Percentiles rank a stretch among this genome's conserved stretches.
These are phyloP conservation scores for Prosapia bicincta DNA, from an alignment of 2,888 invertebrate genomes.

Conservation along the genomic window DNA sequence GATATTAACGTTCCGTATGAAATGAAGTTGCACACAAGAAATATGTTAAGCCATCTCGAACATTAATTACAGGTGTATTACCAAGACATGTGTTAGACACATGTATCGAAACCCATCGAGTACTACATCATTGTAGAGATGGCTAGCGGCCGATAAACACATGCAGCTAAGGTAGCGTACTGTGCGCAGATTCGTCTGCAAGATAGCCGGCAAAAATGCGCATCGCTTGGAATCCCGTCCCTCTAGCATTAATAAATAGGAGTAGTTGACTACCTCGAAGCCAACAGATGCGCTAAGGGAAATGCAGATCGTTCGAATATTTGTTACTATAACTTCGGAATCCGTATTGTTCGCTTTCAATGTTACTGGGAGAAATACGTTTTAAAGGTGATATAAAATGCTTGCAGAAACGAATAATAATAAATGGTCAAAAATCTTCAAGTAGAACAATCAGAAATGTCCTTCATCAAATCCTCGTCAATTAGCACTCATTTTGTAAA, in stretches of 20 bases:
- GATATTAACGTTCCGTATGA: neutral
- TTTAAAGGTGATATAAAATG: too few relatives aligned
- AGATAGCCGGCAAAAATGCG: neutral
- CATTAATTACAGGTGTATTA: neutral
- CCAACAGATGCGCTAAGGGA: too few relatives aligned
- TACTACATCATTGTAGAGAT: neutral
- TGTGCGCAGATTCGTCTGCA: neutral
- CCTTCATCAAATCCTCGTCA: too few relatives aligned
- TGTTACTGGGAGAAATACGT: too few relatives aligned
- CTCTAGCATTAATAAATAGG: neutral
- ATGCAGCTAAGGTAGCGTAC: neutral
- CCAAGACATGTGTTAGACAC: neutral
- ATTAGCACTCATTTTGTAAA: too few relatives aligned
- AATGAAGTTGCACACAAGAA: neutral
- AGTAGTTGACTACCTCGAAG: too few relatives aligned
- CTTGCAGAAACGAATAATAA: too few relatives aligned
- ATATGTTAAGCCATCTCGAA: neutral
- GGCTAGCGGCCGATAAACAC: neutral
- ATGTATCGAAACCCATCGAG: neutral
- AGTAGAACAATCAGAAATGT: too few relatives aligned
- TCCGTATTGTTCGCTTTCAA: too few relatives aligned
- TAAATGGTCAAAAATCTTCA: too few relatives aligned
- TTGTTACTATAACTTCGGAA: too few relatives aligned
- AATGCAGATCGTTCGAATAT: too few relatives aligned
- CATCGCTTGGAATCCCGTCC: neutral